A percentile compares a stretch with the other conserved stretches of the same genome.
Evolutionary conservation across 1,140 invertebrate genomes (phyloP).

Genomic region (Sinonovacula constricta): DNA sequence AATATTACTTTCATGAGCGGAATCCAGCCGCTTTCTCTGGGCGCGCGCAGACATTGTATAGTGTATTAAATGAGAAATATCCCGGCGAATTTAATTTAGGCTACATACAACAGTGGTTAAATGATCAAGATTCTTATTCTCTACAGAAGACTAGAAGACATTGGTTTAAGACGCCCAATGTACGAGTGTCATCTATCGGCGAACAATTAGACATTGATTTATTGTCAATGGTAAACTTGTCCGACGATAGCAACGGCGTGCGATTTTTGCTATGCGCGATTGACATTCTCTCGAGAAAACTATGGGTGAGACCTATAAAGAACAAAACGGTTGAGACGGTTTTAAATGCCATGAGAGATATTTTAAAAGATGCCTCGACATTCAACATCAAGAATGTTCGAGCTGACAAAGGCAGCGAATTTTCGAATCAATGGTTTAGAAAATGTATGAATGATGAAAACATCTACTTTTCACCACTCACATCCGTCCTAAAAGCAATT

Average conservation of each 20-base stretch:
- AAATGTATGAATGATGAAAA: neutral
- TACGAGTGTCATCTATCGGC: constrained; percentile 30
- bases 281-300: constrained; percentile 9
- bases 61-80: constrained; percentile 15
- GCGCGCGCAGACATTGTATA: constrained; percentile 13
- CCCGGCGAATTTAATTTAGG: constrained; percentile 6
- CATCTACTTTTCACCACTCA: neutral
- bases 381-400: neutral
- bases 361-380: neutral
- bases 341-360: constrained; percentile 20
- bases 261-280: constrained; percentile 17
- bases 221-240: constrained; percentile 28
- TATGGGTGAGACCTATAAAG: constrained; percentile 1
- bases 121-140: constrained; percentile 48
- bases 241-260: constrained; percentile 38
- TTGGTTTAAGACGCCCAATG: too few species aligned
- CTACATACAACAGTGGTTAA: constrained; percentile 24
- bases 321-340: constrained; percentile 39
- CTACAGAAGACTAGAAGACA: too few species aligned
- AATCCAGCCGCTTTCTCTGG: constrained; percentile 1
- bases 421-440: neutral
- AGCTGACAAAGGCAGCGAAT: neutral
- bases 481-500: neutral
- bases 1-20: constrained; percentile 3
- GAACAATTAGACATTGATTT: constrained; percentile 50